These are phyloP conservation scores for Drosophila takahashii DNA, from an alignment of 1,140 invertebrate genomes.

Conservation along the genomic window DNA sequence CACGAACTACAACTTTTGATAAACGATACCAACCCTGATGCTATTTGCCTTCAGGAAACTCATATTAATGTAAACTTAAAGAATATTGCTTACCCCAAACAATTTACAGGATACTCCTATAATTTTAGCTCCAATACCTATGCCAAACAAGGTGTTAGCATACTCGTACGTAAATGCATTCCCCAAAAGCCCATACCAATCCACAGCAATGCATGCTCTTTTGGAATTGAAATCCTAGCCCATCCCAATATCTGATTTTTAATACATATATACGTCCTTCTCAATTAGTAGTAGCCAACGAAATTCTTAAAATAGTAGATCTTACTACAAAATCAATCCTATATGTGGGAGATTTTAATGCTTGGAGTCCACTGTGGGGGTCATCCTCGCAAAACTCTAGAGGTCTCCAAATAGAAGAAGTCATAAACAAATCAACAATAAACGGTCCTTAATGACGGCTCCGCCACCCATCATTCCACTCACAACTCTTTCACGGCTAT, in stretches of 20 bases:
- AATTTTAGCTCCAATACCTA: background rate
- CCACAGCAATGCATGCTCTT: slow-evolving; percentile 8
- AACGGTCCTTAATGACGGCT: slow-evolving; percentile 20
- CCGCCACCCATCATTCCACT: slow-evolving; percentile 18
- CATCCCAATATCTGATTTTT: slow-evolving; percentile 20
- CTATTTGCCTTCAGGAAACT: slow-evolving; percentile 15
- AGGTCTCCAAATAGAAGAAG: slow-evolving; percentile 29
- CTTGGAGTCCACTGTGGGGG: slow-evolving; percentile 20
- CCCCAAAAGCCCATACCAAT: background rate
- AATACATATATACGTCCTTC: slow-evolving; percentile 22
- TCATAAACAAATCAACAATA: slow-evolving; percentile 7
- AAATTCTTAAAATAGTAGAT: slow-evolving; percentile 13
- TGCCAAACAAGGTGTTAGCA: slow-evolving; percentile 13
- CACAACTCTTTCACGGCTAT: slow-evolving; percentile 29
- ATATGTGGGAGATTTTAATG: slow-evolving; percentile 28
- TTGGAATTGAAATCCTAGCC: slow-evolving; percentile 17
- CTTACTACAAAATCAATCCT: slow-evolving; percentile 1
- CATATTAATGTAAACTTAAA: background rate
- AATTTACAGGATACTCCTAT: background rate
- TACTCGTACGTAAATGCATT: slow-evolving; percentile 1
- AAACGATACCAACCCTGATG: slow-evolving; percentile 7
- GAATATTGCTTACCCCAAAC: background rate
- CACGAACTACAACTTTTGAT: slow-evolving; percentile 10
- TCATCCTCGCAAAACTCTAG: slow-evolving; percentile 8
- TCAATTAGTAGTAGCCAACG: slow-evolving; percentile 6